phyloP scores from a whole-genome alignment of 2,888 invertebrate genomes.

The Cantharis flavilabris region DNA sequence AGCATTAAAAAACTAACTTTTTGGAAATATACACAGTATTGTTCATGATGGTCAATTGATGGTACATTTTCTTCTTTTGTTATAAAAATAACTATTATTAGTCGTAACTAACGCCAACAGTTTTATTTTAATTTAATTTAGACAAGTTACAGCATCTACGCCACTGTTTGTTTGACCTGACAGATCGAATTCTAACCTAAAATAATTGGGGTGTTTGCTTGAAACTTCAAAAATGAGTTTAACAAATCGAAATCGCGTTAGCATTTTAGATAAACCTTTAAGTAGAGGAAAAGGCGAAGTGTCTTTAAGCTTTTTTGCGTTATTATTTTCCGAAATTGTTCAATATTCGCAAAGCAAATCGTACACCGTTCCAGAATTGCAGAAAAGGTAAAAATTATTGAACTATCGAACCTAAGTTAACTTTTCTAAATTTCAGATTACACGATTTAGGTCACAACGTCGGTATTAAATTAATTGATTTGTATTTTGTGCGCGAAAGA shows the following conservation, averaged over 20 bases:
- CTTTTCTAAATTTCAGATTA: conserved; percentile 58
- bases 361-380: conserved; percentile 92
- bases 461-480: conserved; percentile 89
- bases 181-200: neutral
- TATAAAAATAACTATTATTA: too few relatives aligned
- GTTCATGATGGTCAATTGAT: too few relatives aligned
- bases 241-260: conserved; percentile 66
- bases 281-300: conserved; percentile 93
- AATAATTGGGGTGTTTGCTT: neutral
- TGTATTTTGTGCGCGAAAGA: conserved; percentile 91
- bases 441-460: conserved; percentile 95
- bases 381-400: conserved; percentile 71
- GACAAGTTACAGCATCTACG: neutral
- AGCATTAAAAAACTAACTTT: too few relatives aligned
- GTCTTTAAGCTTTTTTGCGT: conserved; percentile 88
- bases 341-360: conserved; percentile 98
- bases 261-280: conserved; percentile 87
- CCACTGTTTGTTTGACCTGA: neutral
- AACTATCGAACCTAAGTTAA: neutral
- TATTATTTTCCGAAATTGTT: conserved; percentile 97
- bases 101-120: too few relatives aligned
- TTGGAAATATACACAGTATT: too few relatives aligned
- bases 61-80: too few relatives aligned
- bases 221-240: conserved; percentile 48
- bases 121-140: too few relatives aligned